A percentile compares a stretch with the other conserved stretches of the same genome.
Evolutionary conservation across 2,797 vertebrate species (phyloP).

Genomic region (Artibeus jamaicensis): DNA sequence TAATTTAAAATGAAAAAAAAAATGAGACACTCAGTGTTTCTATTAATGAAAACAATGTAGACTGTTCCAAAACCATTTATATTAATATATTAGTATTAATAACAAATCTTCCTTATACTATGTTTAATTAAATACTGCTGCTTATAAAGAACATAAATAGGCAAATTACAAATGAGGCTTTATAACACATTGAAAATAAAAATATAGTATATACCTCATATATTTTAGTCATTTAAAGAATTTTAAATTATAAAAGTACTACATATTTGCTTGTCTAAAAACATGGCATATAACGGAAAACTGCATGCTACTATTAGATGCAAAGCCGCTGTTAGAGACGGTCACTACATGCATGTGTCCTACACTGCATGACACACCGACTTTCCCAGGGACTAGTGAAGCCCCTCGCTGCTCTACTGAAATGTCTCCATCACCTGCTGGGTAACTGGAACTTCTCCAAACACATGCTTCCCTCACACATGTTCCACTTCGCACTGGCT

Average conservation of each 20-base stretch:
- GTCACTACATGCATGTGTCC: background rate
- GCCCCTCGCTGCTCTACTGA: background rate
- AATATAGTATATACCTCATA: background rate
- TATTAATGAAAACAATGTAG: background rate
- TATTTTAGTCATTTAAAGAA: background rate
- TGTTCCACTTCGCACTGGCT: background rate
- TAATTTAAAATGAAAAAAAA: constrained; percentile 27
- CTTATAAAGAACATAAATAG: background rate
- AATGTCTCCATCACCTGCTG: background rate
- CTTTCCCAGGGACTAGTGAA: background rate
- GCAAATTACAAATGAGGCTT: background rate
- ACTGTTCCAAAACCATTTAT: background rate
- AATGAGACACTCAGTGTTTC: background rate
- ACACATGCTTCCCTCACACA: background rate
- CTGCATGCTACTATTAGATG: background rate
- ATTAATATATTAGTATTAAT: background rate
- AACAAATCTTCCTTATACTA: background rate
- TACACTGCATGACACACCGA: background rate
- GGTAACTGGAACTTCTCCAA: background rate
- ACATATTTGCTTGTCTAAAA: background rate
- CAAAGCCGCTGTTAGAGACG: background rate
- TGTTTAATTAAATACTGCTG: background rate
- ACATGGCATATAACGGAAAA: background rate
- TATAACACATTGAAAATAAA: background rate
- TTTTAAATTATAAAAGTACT: background rate